Conservation (phyloP, 2,797 vertebrate genomes). For the Pseudochromis fuscus region DNA sequence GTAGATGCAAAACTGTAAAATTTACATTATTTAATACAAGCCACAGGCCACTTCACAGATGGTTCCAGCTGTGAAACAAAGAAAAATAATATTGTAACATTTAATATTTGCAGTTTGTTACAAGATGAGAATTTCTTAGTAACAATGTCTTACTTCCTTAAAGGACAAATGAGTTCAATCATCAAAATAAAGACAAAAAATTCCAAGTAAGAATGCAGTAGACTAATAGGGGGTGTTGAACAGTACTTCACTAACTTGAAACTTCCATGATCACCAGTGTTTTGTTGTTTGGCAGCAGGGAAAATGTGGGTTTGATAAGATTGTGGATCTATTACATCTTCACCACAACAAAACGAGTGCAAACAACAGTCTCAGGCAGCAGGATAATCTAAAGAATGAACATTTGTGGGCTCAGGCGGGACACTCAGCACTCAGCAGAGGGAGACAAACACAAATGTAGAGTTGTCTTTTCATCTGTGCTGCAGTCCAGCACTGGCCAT, state of each 20-base stretch:
- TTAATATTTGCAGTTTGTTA: too few relatives aligned
- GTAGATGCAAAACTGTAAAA: not conserved
- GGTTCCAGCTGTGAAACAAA: too few relatives aligned
- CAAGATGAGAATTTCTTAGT: too few relatives aligned
- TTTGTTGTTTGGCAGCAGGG: not conserved
- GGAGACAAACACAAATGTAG: conserved; percentile 62
- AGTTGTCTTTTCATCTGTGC: not conserved
- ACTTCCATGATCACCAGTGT: not conserved
- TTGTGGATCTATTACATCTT: not conserved
- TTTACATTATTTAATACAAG: not conserved
- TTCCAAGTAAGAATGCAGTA: too few relatives aligned
- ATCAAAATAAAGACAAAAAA: too few relatives aligned
- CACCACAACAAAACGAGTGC: not conserved
- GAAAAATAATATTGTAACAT: too few relatives aligned
- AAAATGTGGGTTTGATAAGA: too few relatives aligned
- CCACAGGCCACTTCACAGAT: too few relatives aligned
- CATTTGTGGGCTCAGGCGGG: not conserved
- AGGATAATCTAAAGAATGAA: not conserved
- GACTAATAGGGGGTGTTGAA: too few relatives aligned
- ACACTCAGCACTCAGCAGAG: conserved; percentile 63
- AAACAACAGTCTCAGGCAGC: not conserved
- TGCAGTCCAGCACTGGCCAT: not conserved
- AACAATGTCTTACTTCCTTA: too few relatives aligned
- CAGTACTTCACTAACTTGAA: too few relatives aligned
- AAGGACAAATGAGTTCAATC: not conserved